Base-by-base conservation (phyloP, 2,888 invertebrate species). In the Epinotia demarniana region DNA sequence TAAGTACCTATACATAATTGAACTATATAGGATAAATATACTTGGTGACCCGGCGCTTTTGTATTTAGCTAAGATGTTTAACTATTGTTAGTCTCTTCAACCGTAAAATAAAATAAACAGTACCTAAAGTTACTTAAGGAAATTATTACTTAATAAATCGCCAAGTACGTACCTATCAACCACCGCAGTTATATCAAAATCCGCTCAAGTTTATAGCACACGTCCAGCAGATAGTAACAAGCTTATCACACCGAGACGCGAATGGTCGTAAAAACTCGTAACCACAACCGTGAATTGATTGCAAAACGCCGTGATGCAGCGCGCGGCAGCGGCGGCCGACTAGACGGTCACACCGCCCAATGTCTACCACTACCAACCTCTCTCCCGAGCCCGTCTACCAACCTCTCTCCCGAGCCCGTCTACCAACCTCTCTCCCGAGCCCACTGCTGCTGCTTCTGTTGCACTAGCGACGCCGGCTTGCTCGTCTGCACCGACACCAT, bases 381-480 rank as follows among this genome's bases (percentile, higher is more conserved):
- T 96, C 95, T 99, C 98, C 90, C 95, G 96, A 82, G 98, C 98
- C 98, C 98, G n/a, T n/a, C n/a, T n/a, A 92, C 93, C 86, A 94
- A 98, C 98, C 98, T 96, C 96, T 96, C 95, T 99, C 98, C 90
- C 95, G 96, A 82, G 98, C 98, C 98, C 98, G 39, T 39, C 39
- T 90, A 92, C 93, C 86, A 94, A 98, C 98, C 98, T 96, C 96
- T 96, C 95, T 99, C 98, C 90, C 95, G 96, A 82, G 98, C 98
- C 98, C 98, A 98, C 95, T 99, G 98, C 86, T 97, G 95, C 90
- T 97, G 96, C 92, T 98, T 98, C 92, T 97, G 96, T 94, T 98
- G 98, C 84, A 98, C 95, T 87, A 98, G 93, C 80, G 97, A 96
- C 83, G 91, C 89, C 83, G 91, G 91, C 87, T 93, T 93, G 88